Evolutionary conservation across 2,113 vertebrate species (phyloP), one percentile per base, ranked within the genome.

Genomic region (Cnemophilus loriae): DNA sequence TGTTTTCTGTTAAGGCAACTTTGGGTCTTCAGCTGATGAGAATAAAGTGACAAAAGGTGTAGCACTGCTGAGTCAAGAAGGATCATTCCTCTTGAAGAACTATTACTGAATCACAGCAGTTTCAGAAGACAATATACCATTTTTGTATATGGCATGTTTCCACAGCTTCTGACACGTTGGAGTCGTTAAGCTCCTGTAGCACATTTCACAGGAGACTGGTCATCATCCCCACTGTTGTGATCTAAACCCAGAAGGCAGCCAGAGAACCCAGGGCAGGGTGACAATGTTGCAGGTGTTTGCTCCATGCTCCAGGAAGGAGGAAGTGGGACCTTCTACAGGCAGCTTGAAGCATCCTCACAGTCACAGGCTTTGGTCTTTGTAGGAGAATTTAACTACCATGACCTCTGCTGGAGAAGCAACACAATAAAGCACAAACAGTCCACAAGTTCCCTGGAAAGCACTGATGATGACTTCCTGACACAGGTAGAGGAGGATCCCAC

Each of bases 401-500:
- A 28, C 3, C n/a, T 74, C 68, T 46, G 6, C 53, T 68, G n/a
- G 24, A 61, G 47, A 47, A 61, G 30, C 14, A 83, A 6, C 53
- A 41, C 6, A 47, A 20, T 21, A 16, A 75, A 26, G 32, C 24
- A 41, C 20, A n/a, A 41, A 22, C 4, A 26, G 23, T 24, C 19
- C 13, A 26, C 3, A 19, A 32, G 6, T 19, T 35, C 42, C 59
- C 37, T 50, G 27, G 32, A 60, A 60, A 60, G 30, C 16, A 26
- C 24, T 32, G 30, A 32, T 32, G 30, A 5, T 3, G 1, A 9
- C 42, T 49, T 32, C 42, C 57, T 35, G 35, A 14, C 49, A 12
- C 11, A 22, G 7, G 16, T 3, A 39, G 49, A 0, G 0, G 49
- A 27, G 21, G 9, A 56, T 35, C 11, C 26, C 50, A 50, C 21